These are phyloP conservation scores for Equus quagga DNA, from an alignment of 2,113 vertebrate species.

Conservation along the genomic window DNA sequence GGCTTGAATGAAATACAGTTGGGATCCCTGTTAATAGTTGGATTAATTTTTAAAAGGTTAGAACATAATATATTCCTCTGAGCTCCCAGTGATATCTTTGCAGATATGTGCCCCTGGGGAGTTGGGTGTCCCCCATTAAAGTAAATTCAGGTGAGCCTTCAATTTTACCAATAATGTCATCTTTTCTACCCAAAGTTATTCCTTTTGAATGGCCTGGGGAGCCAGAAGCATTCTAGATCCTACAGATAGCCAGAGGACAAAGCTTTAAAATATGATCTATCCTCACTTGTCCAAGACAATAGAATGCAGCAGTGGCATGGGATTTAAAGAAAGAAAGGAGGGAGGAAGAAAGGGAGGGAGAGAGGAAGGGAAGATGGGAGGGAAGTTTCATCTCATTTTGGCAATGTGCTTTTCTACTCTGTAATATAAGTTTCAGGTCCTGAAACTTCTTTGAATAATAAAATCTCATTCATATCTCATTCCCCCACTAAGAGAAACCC, in stretches of 20 bases:
- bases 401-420: not conserved
- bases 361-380: too few relatives aligned
- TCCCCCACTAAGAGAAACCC: not conserved
- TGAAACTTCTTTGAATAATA: not conserved
- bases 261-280: conserved; percentile 35
- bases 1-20: conserved; percentile 85
- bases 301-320: not conserved
- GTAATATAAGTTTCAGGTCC: not conserved
- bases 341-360: not conserved
- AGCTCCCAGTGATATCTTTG: conserved; percentile 78
- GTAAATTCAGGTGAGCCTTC: conserved; percentile 69
- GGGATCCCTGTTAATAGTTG: conserved; percentile 81
- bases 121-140: conserved; percentile 50
- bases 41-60: conserved; percentile 86
- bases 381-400: conserved; percentile 9
- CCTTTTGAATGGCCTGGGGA: conserved; percentile 20
- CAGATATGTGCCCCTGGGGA: conserved; percentile 67
- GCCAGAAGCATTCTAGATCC: not conserved
- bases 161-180: conserved; percentile 73
- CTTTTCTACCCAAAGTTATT: conserved; percentile 69
- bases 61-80: conserved; percentile 83
- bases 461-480: conserved; percentile 22
- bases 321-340: not conserved
- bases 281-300: not conserved
- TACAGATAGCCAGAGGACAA: not conserved